Evolutionary conservation across 2,797 vertebrate species (phyloP).

Genomic region (Borostomias antarcticus): DNA sequence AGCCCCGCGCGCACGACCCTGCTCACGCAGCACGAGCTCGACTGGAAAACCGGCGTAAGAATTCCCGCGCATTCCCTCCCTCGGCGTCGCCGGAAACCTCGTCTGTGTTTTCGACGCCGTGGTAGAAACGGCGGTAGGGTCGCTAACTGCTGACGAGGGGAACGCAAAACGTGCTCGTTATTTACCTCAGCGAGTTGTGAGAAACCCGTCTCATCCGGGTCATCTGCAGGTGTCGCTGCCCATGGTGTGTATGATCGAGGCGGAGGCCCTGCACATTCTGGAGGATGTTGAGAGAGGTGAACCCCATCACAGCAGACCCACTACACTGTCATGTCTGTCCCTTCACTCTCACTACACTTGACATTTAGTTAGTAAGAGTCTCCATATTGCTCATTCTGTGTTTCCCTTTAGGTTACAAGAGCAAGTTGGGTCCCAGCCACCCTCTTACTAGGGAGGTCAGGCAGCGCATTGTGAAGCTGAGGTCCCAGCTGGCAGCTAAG

Average conservation of each 20-base stretch:
- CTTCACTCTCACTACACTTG: no score
- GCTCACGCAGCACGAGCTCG: conserved; percentile 7
- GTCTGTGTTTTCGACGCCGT: no score
- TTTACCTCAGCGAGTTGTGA: neutral
- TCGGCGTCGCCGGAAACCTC: no score
- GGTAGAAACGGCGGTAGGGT: no score
- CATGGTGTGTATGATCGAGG: conserved; percentile 10
- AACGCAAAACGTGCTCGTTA: no score
- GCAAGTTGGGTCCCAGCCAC: conserved; percentile 12
- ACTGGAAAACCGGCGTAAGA: conserved; percentile 15
- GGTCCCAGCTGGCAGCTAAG: conserved; percentile 1
- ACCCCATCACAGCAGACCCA: neutral
- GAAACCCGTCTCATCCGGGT: neutral
- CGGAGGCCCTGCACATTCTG: conserved; percentile 17
- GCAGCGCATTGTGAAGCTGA: neutral
- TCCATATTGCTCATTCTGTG: neutral
- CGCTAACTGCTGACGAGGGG: no score
- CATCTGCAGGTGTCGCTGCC: conserved; percentile 7
- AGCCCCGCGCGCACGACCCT: neutral
- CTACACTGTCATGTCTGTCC: no score
- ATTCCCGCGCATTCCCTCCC: neutral
- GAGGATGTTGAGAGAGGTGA: conserved; percentile 6
- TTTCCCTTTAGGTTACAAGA: conserved; percentile 17
- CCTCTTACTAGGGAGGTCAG: conserved; percentile 18
- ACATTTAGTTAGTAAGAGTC: no score